Conservation (phyloP, 2,797 vertebrate genomes). For the Aotus griseimembra region DNA sequence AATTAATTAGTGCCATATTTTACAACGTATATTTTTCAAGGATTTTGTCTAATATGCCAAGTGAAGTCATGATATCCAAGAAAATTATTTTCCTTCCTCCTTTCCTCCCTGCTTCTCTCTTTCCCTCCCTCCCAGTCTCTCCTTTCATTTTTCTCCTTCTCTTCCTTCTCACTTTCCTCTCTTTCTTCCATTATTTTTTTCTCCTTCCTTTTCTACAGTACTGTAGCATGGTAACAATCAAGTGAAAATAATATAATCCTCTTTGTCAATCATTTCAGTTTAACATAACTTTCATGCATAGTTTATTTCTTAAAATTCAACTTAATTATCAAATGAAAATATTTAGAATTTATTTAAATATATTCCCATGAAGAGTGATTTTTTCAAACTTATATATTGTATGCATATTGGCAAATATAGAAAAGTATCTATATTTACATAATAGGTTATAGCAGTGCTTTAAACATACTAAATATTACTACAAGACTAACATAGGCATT, state of each 20-base stretch:
- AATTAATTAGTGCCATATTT: background rate
- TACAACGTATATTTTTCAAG: background rate
- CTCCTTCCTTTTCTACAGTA: background rate
- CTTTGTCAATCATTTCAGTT: background rate
- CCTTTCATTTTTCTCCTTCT: accelerated
- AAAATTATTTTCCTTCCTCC: background rate
- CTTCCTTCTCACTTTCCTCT: accelerated
- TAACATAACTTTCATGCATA: background rate
- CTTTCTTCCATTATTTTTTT: background rate
- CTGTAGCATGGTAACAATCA: background rate
- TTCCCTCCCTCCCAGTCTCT: accelerated
- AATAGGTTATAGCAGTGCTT: background rate
- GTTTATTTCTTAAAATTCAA: background rate
- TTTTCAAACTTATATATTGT: background rate
- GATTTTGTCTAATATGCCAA: background rate
- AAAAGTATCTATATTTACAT: background rate
- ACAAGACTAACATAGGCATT: background rate
- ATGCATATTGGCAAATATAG: background rate
- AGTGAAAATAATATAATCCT: background rate
- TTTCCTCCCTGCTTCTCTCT: accelerated
- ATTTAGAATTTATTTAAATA: background rate
- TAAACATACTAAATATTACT: background rate
- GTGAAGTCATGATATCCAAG: background rate
- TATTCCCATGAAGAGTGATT: background rate
- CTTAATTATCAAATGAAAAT: no score